Evolutionary conservation across 2,888 invertebrate species (phyloP), one percentile per base, ranked within the genome.

Genomic region (Idaea aversata): DNA sequence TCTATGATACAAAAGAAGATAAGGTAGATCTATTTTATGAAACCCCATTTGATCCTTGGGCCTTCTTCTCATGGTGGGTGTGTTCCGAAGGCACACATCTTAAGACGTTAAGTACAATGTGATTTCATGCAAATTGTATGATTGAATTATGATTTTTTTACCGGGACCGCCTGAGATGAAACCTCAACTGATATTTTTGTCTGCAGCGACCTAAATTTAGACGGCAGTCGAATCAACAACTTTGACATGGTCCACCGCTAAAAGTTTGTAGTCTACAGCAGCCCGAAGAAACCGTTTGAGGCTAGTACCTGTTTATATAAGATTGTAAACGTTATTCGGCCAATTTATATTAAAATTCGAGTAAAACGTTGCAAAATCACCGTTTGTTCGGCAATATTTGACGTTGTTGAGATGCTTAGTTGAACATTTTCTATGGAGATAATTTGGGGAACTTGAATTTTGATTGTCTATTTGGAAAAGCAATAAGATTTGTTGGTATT

Each of bases 291-390:
- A 47, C 47, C 47, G 47, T 47, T 47, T 47, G 47, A 47, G 47
- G 47, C 47, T 47, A 13, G 47, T 10, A 47, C 7, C 47, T 47
- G 47, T 47, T 47, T 47, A 47, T 47, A 47, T 47, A 47, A 47
- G 47, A 47, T 47, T 47, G 47, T 47, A 47, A 47, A 13, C 47
- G 10, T 47, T 47, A 47, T 47, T 47, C 47, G 47, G 47, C 47
- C 47, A 47, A 47, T 47, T 47, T 47, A 47, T 47, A 47, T 47
- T 47, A 47, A 47, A 47, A 47, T 47, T 47, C 10, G 47, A 47
- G 47, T 47, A 47, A 47, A 47, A 47, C 47, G 47, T 47, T 47
- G 47, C 47, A 47, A 47, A 47, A 47, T 47, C 47, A 47, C 47
- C 47, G 47, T 47, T 47, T 47, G 10, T 13, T 47, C 5, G 10